Base-by-base conservation (phyloP, 2,797 vertebrate species). In the Scleropages formosus region DNA sequence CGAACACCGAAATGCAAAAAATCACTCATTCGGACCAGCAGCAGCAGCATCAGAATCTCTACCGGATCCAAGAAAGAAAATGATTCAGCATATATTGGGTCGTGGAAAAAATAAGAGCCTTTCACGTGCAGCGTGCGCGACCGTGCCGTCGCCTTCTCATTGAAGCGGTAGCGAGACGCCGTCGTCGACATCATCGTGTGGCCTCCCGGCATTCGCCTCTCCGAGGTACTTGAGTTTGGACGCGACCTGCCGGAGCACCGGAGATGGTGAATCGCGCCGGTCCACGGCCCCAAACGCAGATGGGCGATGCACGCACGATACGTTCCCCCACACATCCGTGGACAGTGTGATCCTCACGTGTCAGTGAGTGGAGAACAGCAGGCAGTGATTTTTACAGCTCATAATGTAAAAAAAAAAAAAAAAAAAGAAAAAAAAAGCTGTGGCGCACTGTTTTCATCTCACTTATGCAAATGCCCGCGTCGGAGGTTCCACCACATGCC, bases 11-110 rank as follows among this genome's bases (percentile, higher is more conserved):
- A 20, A 51, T 22, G 20, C 47, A 44, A n/a, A 22, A 24, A 3
- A 68, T n/a, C 22, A 22, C 20, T 1, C 12, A 46, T 20, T 47
- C 22, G 39, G 16, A 47, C 4, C 16, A 4, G 22, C 46, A 8
- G 66, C 66, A 47, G 47, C 66, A 22, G 49, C 22, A 68, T 22
- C 66, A 47, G 68, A 66, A 47, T 64, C 62, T n/a, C n/a, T n/a
- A 68, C 44, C 47, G 39, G 26, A 20, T 20, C 18, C 44, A 44
- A 68, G 16, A 49, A 68, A 68, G 44, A 22, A 51, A 49, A 47
- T 68, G 66, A 68, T 51, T 68, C 66, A 68, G 66, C 66, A 22
- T 49, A 22, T 68, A 47, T 24, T 68, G 44, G 10, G n/a, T 18
- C 46, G 8, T 49, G 46, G 39, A 68, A 31, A 39, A 39, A 39